phyloP scores from a whole-genome alignment of 2,888 invertebrate species.

The Eucriotettix oculatus region DNA sequence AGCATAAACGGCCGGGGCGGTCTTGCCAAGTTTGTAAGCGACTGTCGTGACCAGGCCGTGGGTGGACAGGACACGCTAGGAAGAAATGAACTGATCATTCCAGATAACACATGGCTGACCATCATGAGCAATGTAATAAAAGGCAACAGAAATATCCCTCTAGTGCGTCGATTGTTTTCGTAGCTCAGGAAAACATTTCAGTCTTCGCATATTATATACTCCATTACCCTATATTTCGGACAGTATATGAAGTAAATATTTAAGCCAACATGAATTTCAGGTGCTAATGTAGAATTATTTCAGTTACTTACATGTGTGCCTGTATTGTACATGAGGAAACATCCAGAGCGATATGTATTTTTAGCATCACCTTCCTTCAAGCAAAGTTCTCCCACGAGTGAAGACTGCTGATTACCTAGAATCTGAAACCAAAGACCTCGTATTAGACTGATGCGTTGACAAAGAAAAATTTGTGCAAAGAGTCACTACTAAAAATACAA shows the following conservation, averaged over 20 bases:
- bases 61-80: constrained; percentile 53
- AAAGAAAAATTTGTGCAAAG: too few relatives aligned
- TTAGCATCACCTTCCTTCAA: constrained; percentile 78
- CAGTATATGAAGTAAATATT: too few relatives aligned
- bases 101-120: background rate
- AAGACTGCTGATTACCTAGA: constrained; percentile 92
- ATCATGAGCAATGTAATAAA: too few relatives aligned
- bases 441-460: too few relatives aligned
- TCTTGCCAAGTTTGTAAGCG: constrained; percentile 74
- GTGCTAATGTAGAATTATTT: too few relatives aligned
- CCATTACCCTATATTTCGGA: too few relatives aligned
- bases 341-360: constrained; percentile 88
- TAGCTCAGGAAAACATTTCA: too few relatives aligned
- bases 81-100: background rate
- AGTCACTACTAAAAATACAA: too few relatives aligned
- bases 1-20: constrained; percentile 70
- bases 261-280: too few relatives aligned
- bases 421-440: constrained; percentile 34
- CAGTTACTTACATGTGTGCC: constrained; percentile 43
- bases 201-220: too few relatives aligned
- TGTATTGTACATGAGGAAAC: constrained; percentile 90
- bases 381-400: constrained; percentile 82
- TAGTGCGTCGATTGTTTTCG: too few relatives aligned
- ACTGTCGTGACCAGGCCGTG: constrained; percentile 82
- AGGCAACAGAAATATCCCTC: too few relatives aligned